Evolutionary conservation across 2,888 invertebrate genomes (phyloP).

Genomic region (Tanaodytes sp.): DNA sequence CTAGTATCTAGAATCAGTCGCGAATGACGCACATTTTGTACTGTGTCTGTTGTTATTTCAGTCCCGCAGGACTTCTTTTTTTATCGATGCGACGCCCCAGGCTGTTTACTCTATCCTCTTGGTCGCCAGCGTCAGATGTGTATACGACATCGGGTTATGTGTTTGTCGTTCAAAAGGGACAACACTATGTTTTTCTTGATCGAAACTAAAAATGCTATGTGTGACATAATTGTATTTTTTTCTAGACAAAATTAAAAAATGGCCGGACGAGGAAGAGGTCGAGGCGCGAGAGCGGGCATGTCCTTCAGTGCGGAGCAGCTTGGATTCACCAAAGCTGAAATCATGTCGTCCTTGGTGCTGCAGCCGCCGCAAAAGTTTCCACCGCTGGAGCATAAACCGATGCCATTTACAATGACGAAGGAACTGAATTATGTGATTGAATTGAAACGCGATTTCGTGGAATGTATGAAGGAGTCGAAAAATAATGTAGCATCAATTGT

Average conservation of each 20-base stretch:
- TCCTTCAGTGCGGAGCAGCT: conserved; percentile 70
- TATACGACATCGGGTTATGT: too few species aligned
- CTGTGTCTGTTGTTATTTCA: too few species aligned
- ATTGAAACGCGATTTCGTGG: conserved; percentile 82
- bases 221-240: too few species aligned
- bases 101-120: too few species aligned
- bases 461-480: conserved; percentile 81
- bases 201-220: too few species aligned
- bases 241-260: conserved; percentile 60
- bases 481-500: conserved; percentile 72
- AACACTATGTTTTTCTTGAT: too few species aligned
- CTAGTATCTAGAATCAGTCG: too few species aligned
- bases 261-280: conserved; percentile 71
- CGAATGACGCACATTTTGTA: too few species aligned
- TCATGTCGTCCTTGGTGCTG: conserved; percentile 66
- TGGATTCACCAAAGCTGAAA: conserved; percentile 69
- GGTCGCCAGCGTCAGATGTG: too few species aligned
- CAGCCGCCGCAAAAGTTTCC: conserved; percentile 73
- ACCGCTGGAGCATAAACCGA: conserved; percentile 73
- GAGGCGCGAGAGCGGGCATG: conserved; percentile 67
- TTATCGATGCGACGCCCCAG: too few species aligned
- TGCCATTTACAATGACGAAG: conserved; percentile 67
- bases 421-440: conserved; percentile 81
- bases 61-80: too few species aligned
- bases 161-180: too few species aligned